Evolutionary conservation across 2,113 vertebrate species (phyloP).

Genomic region (Gallinago paraguaiae): DNA sequence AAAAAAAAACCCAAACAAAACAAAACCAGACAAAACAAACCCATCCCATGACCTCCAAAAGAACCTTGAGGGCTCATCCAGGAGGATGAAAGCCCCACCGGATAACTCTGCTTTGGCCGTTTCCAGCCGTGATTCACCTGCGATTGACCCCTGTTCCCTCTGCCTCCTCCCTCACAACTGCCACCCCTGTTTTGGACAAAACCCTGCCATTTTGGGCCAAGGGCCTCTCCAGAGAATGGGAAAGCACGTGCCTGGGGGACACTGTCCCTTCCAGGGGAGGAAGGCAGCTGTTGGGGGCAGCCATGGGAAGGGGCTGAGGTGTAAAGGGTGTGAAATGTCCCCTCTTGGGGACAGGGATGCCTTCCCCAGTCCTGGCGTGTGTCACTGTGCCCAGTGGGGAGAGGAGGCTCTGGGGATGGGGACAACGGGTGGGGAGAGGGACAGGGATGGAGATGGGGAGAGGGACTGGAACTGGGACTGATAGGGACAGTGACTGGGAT

Average conservation of each 20-base stretch:
- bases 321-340: rapidly evolving
- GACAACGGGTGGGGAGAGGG: neutral
- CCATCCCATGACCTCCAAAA: neutral
- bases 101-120: too few relatives aligned
- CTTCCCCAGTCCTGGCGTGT: neutral
- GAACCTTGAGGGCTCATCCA: neutral
- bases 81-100: neutral
- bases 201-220: neutral
- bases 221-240: neutral
- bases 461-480: too few relatives aligned
- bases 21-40: neutral
- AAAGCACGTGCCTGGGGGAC: rapidly evolving
- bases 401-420: too few relatives aligned
- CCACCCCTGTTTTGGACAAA: neutral
- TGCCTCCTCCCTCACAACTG: too few relatives aligned
- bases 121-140: neutral
- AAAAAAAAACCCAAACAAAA: neutral
- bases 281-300: rapidly evolving
- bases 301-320: neutral
- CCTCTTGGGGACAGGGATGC: neutral
- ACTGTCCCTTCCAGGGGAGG: too few relatives aligned
- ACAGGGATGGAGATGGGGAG: too few relatives aligned
- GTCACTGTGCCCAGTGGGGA: rapidly evolving
- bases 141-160: neutral
- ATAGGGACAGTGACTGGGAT: too few relatives aligned